Evolutionary conservation across 2,113 vertebrate species (phyloP), one percentile per base, ranked within the genome.

Genomic region (Heptranchias perlo): DNA sequence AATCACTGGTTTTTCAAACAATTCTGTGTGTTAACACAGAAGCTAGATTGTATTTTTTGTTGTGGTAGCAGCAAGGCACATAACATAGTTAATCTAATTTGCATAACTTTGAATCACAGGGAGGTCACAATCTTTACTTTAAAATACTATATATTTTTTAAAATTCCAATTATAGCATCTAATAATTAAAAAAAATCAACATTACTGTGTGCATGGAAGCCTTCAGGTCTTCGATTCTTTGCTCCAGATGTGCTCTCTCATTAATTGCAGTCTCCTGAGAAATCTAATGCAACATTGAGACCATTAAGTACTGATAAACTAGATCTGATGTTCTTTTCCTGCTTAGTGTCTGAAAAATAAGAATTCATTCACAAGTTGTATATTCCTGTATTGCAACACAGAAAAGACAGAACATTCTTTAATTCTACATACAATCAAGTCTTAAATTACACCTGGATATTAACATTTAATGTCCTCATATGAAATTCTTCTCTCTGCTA

Each of bases 181-280:
- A 0, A 58, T 39, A 3, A 21, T 92, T 39, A 61, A 62, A 91
- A 62, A 65, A 96, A 21, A 96, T 94, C n/a, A 61, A 86, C 89
- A 97, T 98, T 98, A 98, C 98, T 0, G 97, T 98, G 96, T 97
- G 97, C 96, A 98, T 89, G 96, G 97, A 96, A 96, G 96, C 97
- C 97, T 98, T 97, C 96, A 98, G 96, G 84, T 98, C 98, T 96
- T 99, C 98, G 96, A 98, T 97, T 96, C 97, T 98, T 96, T 98
- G 98, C 97, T 98, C 97, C 97, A 98, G 97, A 96, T 98, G 97
- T 96, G 98, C 98, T 96, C 97, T 97, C 97, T 98, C 98, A 96
- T 97, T 98, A 97, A 98, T 98, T 0, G 96, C 97, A 87, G 97
- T 97, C 96, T 98, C 98, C 95, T 98, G 98, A 95, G 97, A 98